Percentiles rank a stretch among this genome's conserved stretches.
phyloP scores from a whole-genome alignment of 2,888 invertebrate species.

The Eupithecia centaureata region DNA sequence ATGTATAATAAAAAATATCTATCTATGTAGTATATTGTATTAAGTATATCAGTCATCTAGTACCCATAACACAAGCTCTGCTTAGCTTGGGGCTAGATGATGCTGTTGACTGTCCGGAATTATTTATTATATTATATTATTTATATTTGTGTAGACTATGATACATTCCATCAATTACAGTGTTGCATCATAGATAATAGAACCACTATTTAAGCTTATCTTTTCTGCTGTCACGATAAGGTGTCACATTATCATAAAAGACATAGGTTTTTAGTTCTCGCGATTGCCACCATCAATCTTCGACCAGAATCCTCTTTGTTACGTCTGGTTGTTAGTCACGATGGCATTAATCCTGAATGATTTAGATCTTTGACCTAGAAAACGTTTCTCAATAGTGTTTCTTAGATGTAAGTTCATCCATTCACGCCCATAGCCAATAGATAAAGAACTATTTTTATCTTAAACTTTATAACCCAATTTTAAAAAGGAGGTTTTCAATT shows the following conservation, averaged over 20 bases:
- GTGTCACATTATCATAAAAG: background rate
- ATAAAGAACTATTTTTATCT: conserved; percentile 11
- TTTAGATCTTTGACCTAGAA: conserved; percentile 29
- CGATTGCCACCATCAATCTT: conserved; percentile 21
- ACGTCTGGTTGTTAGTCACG: conserved; percentile 9
- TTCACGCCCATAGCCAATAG: conserved; percentile 21
- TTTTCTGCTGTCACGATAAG: background rate
- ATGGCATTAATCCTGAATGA: conserved; percentile 19
- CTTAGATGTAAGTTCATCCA: conserved; percentile 19
- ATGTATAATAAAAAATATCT: too few species aligned
- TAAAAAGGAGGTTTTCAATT: too few species aligned
- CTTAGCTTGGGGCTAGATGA: too few species aligned
- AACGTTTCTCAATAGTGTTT: conserved; percentile 26
- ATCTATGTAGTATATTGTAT: too few species aligned
- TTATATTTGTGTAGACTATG: too few species aligned
- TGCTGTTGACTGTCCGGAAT: too few species aligned
- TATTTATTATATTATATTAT: too few species aligned
- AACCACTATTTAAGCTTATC: background rate
- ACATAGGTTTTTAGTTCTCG: background rate
- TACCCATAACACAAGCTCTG: too few species aligned
- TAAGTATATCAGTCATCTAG: too few species aligned
- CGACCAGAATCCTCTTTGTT: conserved; percentile 14
- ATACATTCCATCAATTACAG: too few species aligned
- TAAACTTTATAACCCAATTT: too few species aligned
- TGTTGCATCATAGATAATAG: background rate